phyloP scores from a whole-genome alignment of 1,140 invertebrate genomes.

The Tetramorium simillimum region DNA sequence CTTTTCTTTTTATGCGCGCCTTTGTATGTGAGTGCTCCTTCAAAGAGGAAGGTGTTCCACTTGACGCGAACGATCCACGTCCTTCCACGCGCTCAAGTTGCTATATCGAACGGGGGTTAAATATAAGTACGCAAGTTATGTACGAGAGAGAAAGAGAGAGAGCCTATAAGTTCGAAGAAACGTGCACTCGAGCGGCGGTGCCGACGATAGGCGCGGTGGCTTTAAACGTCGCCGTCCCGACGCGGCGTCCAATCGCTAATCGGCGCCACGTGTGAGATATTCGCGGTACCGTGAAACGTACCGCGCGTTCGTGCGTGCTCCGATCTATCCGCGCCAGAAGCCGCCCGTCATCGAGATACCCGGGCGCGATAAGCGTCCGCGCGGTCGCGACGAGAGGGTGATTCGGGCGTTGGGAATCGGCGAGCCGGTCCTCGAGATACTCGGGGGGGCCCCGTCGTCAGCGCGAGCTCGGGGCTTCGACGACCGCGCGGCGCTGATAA shows the following conservation, averaged over 20 bases:
- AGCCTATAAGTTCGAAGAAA: slow-evolving; percentile 52
- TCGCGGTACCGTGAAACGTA: slow-evolving; percentile 40
- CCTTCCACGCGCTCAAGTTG: neutral
- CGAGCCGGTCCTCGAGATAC: neutral
- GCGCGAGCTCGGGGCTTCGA: neutral
- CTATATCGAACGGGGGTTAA: slow-evolving; percentile 34
- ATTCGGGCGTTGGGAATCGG: neutral
- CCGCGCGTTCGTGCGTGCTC: neutral
- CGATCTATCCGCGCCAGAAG: neutral
- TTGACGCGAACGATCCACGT: slow-evolving; percentile 32
- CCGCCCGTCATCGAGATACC: neutral
- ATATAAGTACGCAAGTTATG: slow-evolving; percentile 47
- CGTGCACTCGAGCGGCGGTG: neutral
- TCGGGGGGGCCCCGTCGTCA: neutral
- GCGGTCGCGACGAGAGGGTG: neutral
- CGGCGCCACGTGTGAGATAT: slow-evolving; percentile 66
- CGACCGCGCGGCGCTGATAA: slow-evolving; percentile 30
- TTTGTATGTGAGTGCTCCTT: slow-evolving; percentile 1
- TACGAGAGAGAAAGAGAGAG: neutral
- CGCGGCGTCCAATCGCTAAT: slow-evolving; percentile 40
- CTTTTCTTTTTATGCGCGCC: neutral
- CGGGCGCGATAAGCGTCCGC: neutral
- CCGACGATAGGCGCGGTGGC: neutral
- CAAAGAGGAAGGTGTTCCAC: slow-evolving; percentile 36
- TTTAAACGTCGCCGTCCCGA: slow-evolving; percentile 1